Evolutionary conservation across 2,113 vertebrate species (phyloP).

Genomic region (Pristiophorus japonicus): DNA sequence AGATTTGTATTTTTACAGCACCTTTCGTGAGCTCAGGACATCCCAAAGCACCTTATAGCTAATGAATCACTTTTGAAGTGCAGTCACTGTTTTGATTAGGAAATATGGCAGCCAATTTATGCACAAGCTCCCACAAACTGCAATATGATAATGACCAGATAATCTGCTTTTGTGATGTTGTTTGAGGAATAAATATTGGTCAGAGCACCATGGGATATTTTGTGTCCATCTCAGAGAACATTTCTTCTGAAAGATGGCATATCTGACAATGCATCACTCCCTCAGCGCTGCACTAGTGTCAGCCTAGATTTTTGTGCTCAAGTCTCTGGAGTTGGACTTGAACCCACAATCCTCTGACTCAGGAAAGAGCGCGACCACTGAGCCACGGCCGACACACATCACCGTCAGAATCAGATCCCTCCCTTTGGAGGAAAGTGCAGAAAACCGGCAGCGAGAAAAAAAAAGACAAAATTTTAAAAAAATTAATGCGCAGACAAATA

Average conservation of each 20-base stretch:
- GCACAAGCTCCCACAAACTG: neutral
- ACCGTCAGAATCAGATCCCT: neutral
- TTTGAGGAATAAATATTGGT: neutral
- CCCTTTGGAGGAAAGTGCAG: neutral
- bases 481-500: constrained; percentile 19
- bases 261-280: too few relatives aligned
- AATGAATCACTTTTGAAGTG: neutral
- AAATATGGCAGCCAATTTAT: neutral
- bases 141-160: neutral
- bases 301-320: neutral
- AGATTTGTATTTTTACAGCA: neutral
- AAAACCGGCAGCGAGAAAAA: neutral
- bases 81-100: too few relatives aligned
- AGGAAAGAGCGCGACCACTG: neutral
- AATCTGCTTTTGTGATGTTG: neutral
- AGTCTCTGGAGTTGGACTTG: too few relatives aligned
- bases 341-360: neutral
- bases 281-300: neutral
- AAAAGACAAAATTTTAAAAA: neutral
- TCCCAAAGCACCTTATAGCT: neutral
- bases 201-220: neutral
- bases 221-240: neutral
- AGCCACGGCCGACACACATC: neutral
- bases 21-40: neutral
- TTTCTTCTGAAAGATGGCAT: neutral